phyloP scores from a whole-genome alignment of 1,140 invertebrate genomes.

The Pemphigus obesinymphae region DNA sequence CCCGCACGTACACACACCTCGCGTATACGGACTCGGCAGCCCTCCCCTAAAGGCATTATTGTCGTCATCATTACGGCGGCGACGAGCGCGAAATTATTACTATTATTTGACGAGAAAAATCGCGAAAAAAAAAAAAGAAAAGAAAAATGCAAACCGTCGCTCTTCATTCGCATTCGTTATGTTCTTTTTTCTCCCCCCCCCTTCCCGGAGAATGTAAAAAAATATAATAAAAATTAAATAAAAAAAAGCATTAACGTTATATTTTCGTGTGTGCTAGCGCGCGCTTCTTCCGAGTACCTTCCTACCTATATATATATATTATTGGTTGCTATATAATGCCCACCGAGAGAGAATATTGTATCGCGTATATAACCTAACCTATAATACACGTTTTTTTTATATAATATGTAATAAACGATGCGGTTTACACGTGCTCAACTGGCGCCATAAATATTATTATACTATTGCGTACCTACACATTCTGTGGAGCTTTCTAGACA shows the following conservation, averaged over 20 bases:
- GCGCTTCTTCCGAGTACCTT: no score
- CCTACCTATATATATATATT: neutral
- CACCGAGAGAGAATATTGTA: neutral
- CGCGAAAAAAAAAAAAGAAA: neutral
- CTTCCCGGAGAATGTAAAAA: neutral
- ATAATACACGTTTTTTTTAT: no score
- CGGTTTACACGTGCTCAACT: neutral
- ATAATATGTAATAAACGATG: neutral
- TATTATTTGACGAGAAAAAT: slow-evolving; percentile 6
- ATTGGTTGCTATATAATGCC: neutral
- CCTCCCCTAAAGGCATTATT: slow-evolving; percentile 36
- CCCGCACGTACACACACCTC: neutral
- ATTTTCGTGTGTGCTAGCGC: neutral
- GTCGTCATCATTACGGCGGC: slow-evolving; percentile 37
- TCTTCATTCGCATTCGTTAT: neutral
- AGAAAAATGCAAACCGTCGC: no score
- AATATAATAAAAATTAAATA: no score
- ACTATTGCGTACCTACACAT: neutral
- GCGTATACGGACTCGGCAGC: neutral
- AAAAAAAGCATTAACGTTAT: neutral
- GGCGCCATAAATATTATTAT: neutral
- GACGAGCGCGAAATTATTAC: slow-evolving; percentile 28
- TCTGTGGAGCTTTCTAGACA: neutral
- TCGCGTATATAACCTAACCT: neutral
- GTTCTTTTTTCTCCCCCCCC: neutral